A percentile compares a stretch with the other conserved stretches of the same genome.
phyloP scores from a whole-genome alignment of 2,113 vertebrate genomes.

The Panthera tigris region DNA sequence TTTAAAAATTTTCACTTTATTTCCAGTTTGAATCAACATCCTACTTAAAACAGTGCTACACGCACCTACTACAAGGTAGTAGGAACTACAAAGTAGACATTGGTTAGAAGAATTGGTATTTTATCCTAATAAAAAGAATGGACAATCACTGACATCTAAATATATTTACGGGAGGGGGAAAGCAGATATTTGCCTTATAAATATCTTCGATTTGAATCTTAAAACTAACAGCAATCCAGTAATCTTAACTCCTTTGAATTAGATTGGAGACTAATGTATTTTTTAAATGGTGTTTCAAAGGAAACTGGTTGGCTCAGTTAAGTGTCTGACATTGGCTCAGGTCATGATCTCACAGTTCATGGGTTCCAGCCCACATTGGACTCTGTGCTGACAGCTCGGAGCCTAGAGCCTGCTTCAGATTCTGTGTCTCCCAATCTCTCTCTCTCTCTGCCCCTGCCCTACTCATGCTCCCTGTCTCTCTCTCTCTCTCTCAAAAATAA shows the following conservation, averaged over 20 bases:
- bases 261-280: not conserved
- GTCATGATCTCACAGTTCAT: no score
- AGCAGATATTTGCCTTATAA: not conserved
- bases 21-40: not conserved
- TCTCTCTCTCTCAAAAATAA: no score
- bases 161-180: not conserved
- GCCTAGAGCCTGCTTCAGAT: no score
- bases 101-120: not conserved
- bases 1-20: not conserved
- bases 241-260: slow-evolving; percentile 2
- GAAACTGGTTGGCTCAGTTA: no score
- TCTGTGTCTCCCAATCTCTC: no score
- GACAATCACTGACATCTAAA: not conserved
- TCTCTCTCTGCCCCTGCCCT: no score
- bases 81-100: not conserved
- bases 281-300: not conserved
- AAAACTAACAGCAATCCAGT: not conserved
- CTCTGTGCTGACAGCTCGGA: no score
- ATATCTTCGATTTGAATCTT: not conserved
- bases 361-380: no score
- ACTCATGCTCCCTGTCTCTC: no score
- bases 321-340: no score
- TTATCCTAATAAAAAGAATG: not conserved
- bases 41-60: not conserved
- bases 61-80: not conserved